These are phyloP conservation scores for Fragum fragum DNA, from an alignment of 2,888 invertebrate genomes.

Conservation along the genomic window DNA sequence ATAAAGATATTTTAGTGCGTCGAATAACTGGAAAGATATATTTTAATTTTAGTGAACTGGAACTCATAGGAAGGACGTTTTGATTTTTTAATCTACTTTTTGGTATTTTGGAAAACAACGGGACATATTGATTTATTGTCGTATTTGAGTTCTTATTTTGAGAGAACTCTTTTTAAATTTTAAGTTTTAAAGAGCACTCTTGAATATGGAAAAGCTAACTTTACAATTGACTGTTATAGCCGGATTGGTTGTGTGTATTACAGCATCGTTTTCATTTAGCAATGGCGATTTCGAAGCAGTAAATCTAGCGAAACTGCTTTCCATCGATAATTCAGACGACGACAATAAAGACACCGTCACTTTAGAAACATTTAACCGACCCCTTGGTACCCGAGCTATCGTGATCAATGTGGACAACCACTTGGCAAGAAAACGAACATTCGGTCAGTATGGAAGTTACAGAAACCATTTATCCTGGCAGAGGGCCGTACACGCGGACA, in stretches of 20 bases:
- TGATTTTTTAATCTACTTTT: too few relatives aligned
- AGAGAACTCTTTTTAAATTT: too few relatives aligned
- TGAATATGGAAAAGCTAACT: background rate
- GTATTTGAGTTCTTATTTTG: too few relatives aligned
- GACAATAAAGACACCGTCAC: conserved; percentile 1
- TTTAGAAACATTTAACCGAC: conserved; percentile 44
- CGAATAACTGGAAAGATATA: too few relatives aligned
- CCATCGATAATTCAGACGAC: conserved; percentile 8
- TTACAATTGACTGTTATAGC: background rate
- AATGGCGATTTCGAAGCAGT: background rate
- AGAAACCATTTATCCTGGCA: conserved; percentile 54
- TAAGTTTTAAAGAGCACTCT: too few relatives aligned
- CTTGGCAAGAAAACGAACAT: conserved; percentile 38
- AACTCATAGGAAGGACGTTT: too few relatives aligned
- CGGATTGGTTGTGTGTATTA: background rate
- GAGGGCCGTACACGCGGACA: conserved; percentile 50
- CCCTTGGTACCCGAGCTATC: conserved; percentile 45
- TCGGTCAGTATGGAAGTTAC: conserved; percentile 64
- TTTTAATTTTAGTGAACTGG: too few relatives aligned
- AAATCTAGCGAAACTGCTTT: background rate
- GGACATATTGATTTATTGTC: too few relatives aligned
- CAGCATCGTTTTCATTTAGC: conserved; percentile 1
- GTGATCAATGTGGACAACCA: background rate
- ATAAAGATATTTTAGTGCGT: too few relatives aligned
- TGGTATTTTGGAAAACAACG: too few relatives aligned